Base-by-base conservation (phyloP, 2,113 vertebrate genomes). In the Eptesicus fuscus region DNA sequence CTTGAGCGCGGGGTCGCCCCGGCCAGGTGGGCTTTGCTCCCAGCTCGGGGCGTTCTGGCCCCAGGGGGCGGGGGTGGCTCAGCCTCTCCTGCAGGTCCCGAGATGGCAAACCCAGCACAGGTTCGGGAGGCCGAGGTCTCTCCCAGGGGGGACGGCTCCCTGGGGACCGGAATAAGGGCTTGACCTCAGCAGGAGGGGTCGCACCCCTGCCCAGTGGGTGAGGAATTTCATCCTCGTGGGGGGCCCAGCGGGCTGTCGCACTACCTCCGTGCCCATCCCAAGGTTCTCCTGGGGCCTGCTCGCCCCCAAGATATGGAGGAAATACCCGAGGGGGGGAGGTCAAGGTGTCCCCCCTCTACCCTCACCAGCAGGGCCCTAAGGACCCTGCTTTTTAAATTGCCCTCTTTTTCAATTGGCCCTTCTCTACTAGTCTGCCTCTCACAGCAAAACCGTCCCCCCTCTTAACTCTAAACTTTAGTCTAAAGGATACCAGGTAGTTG, bases 1-100 rank as follows among this genome's bases (percentile, higher is more conserved):
- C 96, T 99, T 99, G 95, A 99, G 9, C 9, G 56, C 9, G 22
- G 56, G 56, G 56, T 59, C 53, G 98, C 95, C 99, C 99, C 99
- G 99, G 99, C 84, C 99, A 97, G 10, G 92, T 99, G 40, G 98
- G 98, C 30, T 98, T 99, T 0, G 98, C 97, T 11, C 98, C 96
- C 0, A 97, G 95, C 91, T 98, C 99, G 2, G 97, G 96, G 37
- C 78, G 35, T 17, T 94, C 96, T 18, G 40, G 42, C 10, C 40
- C 82, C 0, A 3, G 4, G 49, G 49, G 10, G 47, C 10, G 10
- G 9, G 4, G 0, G 79, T 2, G 16, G 77, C 28, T n/a, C 79
- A 2, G 79, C 18, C 1, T 65, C 42, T 67, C 40, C 82, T 11
- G 69, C 30, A 47, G 83, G 83, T 47, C 23, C 79, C 2, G 74